Evolutionary conservation across 2,888 invertebrate genomes (phyloP), one percentile per base, ranked within the genome.

Genomic region (Chesias legatella): DNA sequence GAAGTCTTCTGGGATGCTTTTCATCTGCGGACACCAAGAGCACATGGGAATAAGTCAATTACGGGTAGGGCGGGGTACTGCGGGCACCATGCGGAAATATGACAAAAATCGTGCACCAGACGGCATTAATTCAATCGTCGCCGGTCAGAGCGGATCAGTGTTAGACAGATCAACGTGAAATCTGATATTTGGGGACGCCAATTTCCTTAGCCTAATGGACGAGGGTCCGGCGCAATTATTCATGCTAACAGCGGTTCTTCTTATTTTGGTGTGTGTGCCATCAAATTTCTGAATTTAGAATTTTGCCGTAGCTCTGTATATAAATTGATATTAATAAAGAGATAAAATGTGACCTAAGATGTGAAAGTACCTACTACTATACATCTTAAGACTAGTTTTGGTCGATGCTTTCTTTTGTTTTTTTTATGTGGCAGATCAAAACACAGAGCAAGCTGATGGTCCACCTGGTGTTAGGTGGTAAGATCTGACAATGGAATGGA

Each of bases 181-280:
- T 82, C 76, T 80, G 86, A 88, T 88, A 85, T 84, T 81, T 79
- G 66, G 79, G 83, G 83, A 76, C 61, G 68, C 62, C 80, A 82
- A 80, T 84, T 78, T 81, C 74, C 78, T 79, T 72, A 58, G 63
- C 51, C 71, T 85, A 84, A 86, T 85, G 82, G 83, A 82, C 60
- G 68, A 73, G 75, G 81, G 79, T 74, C 62, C 67, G 52, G 63
- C 53, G 53, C 65, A 74, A 79, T 79, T 77, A 77, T 67, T 67
- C 59, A 71, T 67, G 69, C 67, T 71, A 68, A 63, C 60, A 53
- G 56, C 58, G 62, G 49, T 43, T 46, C 56, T 60, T 10, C n/a
- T 21, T 32, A 31, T 32, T 25, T 5, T 9, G 25, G 8, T 25
- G 5, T 9, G 5, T 25, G 8, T 8, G 9, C 8, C 8, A 5